Base-by-base conservation (phyloP, 2,888 invertebrate species). In the Mythimna loreyi region DNA sequence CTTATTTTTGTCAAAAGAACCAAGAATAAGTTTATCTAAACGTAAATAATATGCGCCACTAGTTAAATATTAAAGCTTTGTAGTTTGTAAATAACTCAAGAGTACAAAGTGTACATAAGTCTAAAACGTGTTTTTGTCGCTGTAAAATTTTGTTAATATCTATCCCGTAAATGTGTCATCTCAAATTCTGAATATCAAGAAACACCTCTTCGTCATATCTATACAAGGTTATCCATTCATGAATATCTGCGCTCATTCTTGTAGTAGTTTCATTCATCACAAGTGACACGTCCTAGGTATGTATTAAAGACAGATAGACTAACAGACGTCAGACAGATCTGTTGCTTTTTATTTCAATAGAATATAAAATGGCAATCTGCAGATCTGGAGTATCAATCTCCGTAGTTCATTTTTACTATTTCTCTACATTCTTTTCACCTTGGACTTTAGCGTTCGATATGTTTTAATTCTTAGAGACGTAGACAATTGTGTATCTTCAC, bases 221-320 rank as follows among this genome's bases (percentile, higher is more conserved):
- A 40, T 13, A 30, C 30, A 5, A 30, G n/a, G 9, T 40, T 68
- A 58, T 52, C 19, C 33, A 66, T 55, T 72, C 53, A 53, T 13
- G 19, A 45, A 50, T 45, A 3, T 30, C 28, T 28, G 13, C 23
- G 3, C 30, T 56, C 56, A 56, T 73, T 67, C 43, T 59, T 66
- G 7, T 66, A 66, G 33, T 65, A 28, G 33, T 52, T 64, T 57
- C 56, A 52, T 71, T 71, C 36, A 52, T 56, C 49, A 68, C 58
- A 8, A 50, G 45, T 50, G 56, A 50, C 11, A 19, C 40, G 36
- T 45, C 36, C 19, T 25, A 53, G 8, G 36, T 13, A n/a, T n/a
- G n/a, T n/a, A n/a, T n/a, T n/a, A n/a, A n/a, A 50, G 16, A 56
- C 21, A 19, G 19, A 23, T 43, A 28, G 58, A 56, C 52, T 40